Base-by-base conservation (phyloP, 1,140 invertebrate species). In the Hestina assimilis region DNA sequence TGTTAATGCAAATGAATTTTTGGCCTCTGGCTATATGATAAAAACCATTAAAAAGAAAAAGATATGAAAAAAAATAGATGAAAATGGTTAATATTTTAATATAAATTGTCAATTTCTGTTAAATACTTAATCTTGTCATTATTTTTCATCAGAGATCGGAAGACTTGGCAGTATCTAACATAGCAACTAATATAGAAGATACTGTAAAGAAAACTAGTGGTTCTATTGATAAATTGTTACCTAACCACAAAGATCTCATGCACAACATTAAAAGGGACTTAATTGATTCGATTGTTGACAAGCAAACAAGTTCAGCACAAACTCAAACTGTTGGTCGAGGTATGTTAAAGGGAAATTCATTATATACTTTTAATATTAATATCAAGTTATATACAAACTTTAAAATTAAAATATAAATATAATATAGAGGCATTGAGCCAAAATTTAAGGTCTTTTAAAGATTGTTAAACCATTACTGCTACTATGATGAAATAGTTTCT, bases 221-320 rank as follows among this genome's bases (percentile, higher is more conserved):
- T 2, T 47, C 77, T 45, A 82, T 85, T 41, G 82, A 87, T 21
- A 84, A 89, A 51, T 79, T 91, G 75, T 82, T 91, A 28, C 90
- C 90, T 1, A 79, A 74, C 26, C 68, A 90, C 62, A 77, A 78
- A 35, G 84, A 89, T n/a, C 67, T 91, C 1, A 88, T 90, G 54
- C 83, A 83, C 23, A 83, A 80, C 48, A 80, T 91, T 5, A 89
- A 89, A 63, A 86, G 79, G 8, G 87, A 91, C 53, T 72, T 92
- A 2, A 87, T 92, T 47, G 89, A 91, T 56, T 56, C 59, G 4
- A 52, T 65, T 12, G 57, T 50, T 19, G 60, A 67, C 5, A 64
- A 51, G 40, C 51, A 61, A n/a, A 79, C 68, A 15, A 65, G 35
- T 23, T 64, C 71, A 17, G 59, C 73, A 9, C 72, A 81, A 56